These are phyloP conservation scores for Myripristis murdjan DNA, from an alignment of 2,797 vertebrate genomes.

Conservation along the genomic window DNA sequence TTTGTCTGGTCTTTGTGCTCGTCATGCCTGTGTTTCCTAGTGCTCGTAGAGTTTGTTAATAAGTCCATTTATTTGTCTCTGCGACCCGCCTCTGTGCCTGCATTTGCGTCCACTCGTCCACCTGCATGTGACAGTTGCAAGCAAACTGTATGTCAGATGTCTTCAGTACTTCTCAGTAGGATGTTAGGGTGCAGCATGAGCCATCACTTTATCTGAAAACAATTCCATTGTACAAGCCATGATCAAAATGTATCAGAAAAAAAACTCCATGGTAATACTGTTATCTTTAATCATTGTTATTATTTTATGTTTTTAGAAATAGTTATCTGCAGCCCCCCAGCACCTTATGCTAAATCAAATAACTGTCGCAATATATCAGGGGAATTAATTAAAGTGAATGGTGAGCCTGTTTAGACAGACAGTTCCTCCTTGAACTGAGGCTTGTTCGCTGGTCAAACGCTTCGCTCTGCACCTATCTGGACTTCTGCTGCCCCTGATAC, in stretches of 20 bases:
- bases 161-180: too few species aligned
- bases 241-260: background rate
- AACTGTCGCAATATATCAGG: conserved; percentile 45
- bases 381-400: conserved; percentile 51
- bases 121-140: too few species aligned
- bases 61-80: too few species aligned
- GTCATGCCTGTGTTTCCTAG: too few species aligned
- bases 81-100: too few species aligned
- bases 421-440: too few species aligned
- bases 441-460: conserved; percentile 43
- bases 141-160: too few species aligned
- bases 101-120: too few species aligned
- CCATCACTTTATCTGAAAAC: too few species aligned
- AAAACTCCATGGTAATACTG: background rate
- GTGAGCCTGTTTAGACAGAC: conserved; percentile 32
- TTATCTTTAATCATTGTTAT: conserved; percentile 46
- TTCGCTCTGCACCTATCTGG: conserved; percentile 55
- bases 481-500: conserved; percentile 63
- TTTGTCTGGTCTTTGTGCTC: too few species aligned
- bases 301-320: conserved; percentile 74
- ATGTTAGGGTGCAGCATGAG: too few species aligned
- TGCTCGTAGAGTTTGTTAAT: too few species aligned
- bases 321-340: conserved; percentile 69
- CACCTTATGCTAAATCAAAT: conserved; percentile 44
- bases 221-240: background rate